These are phyloP conservation scores for Otis tarda DNA, from an alignment of 2,113 vertebrate genomes.

Conservation along the genomic window DNA sequence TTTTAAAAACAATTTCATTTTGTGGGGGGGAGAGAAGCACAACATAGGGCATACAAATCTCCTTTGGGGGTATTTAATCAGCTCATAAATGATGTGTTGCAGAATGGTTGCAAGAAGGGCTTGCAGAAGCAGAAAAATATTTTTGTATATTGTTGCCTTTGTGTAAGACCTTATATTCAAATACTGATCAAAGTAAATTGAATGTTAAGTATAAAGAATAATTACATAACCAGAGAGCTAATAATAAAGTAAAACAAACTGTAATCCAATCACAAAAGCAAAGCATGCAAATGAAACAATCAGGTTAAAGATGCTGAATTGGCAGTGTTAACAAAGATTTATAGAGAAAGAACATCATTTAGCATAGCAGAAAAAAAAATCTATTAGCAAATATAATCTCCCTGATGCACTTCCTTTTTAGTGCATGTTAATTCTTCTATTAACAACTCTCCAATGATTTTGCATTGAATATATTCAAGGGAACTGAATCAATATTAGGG, in stretches of 20 bases:
- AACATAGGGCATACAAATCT: background rate
- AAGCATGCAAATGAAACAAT: slow-evolving; percentile 42
- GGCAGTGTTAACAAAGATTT: slow-evolving; percentile 25
- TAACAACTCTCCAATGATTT: slow-evolving; percentile 47
- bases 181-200: slow-evolving; percentile 16
- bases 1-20: background rate
- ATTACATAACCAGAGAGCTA: slow-evolving; percentile 32
- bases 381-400: slow-evolving; percentile 56
- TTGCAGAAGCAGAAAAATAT: background rate
- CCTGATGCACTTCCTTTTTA: slow-evolving; percentile 13
- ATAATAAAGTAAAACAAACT: slow-evolving; percentile 42
- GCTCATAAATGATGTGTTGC: background rate
- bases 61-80: background rate
- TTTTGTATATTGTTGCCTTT: background rate
- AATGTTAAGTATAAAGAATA: slow-evolving; percentile 33
- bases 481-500: slow-evolving; percentile 38
- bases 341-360: slow-evolving; percentile 25
- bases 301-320: slow-evolving; percentile 43
- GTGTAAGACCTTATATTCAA: background rate
- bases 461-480: slow-evolving; percentile 32
- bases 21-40: rapidly evolving
- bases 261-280: slow-evolving; percentile 45
- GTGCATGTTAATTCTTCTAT: slow-evolving; percentile 26
- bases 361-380: background rate
- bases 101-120: background rate